phyloP scores from a whole-genome alignment of 2,888 invertebrate species.

The Pycnomerus fuliginosus region DNA sequence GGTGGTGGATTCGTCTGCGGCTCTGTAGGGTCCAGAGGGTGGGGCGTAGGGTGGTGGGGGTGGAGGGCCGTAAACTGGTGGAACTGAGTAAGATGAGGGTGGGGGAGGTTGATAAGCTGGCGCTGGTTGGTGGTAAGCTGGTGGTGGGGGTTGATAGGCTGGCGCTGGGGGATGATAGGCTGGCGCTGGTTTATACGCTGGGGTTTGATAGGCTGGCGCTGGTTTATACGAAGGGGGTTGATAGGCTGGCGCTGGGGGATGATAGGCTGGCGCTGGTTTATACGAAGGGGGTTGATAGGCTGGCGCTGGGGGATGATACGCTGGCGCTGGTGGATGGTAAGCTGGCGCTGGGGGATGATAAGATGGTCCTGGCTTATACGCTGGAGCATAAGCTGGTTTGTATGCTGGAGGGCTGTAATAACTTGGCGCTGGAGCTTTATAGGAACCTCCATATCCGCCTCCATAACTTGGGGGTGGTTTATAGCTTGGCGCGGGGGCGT shows the following conservation, averaged over 20 bases:
- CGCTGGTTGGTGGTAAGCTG: constrained; percentile 10
- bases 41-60: constrained; percentile 6
- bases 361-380: constrained; percentile 22
- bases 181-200: constrained; percentile 26
- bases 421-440: constrained; percentile 12
- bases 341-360: constrained; percentile 19
- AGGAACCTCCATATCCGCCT: constrained; percentile 15
- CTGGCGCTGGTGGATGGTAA: constrained; percentile 14
- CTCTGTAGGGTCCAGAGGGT: constrained; percentile 15
- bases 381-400: constrained; percentile 10
- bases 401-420: constrained; percentile 6
- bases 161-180: constrained; percentile 17
- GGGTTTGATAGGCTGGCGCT: constrained; percentile 10
- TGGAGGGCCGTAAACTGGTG: constrained; percentile 13
- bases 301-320: constrained; percentile 20
- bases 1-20: constrained; percentile 10
- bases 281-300: constrained; percentile 26
- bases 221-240: constrained; percentile 23
- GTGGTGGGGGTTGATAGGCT: constrained; percentile 10
- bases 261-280: constrained; percentile 15
- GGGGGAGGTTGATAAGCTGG: constrained; percentile 18
- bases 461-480: too few relatives aligned
- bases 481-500: not conserved
- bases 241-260: constrained; percentile 20
- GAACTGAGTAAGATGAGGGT: constrained; percentile 10